These are phyloP conservation scores for Etheostoma spectabile DNA, from an alignment of 2,113 vertebrate species.

Conservation along the genomic window DNA sequence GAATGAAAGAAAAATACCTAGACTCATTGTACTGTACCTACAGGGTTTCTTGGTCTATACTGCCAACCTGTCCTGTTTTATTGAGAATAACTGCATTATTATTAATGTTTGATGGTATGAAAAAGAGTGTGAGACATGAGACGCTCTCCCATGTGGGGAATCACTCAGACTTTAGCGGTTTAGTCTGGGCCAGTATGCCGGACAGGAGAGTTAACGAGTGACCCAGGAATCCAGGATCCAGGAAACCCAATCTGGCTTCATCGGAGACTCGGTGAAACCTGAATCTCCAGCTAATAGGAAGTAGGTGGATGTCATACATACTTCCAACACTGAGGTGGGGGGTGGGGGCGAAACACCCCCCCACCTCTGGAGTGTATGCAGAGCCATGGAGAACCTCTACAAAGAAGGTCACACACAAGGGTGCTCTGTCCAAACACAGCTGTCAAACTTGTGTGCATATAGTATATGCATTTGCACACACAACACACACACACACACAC, in stretches of 20 bases:
- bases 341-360: background rate
- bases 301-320: constrained; percentile 43
- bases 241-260: constrained; percentile 53
- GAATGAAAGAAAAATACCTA: constrained; percentile 35
- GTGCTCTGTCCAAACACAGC: constrained; percentile 81
- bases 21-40: constrained; percentile 10
- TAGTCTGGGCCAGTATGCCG: constrained; percentile 29
- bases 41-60: background rate
- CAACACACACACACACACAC: constrained; percentile 44
- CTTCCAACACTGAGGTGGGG: background rate
- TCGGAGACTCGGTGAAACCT: constrained; percentile 49
- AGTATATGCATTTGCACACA: constrained; percentile 18
- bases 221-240: constrained; percentile 34
- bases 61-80: background rate
- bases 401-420: constrained; percentile 74
- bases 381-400: constrained; percentile 32
- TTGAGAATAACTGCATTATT: constrained; percentile 12
- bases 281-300: constrained; percentile 38
- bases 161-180: constrained; percentile 61
- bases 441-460: constrained; percentile 60
- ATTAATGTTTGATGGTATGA: constrained; percentile 31
- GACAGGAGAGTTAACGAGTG: constrained; percentile 16
- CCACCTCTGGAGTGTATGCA: constrained; percentile 3
- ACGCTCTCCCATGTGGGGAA: constrained; percentile 47
- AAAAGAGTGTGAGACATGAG: constrained; percentile 31